Percentiles rank a stretch among this genome's conserved stretches.
These are phyloP conservation scores for Lucinisca nassula DNA, from an alignment of 2,888 invertebrate genomes.

Conservation along the genomic window DNA sequence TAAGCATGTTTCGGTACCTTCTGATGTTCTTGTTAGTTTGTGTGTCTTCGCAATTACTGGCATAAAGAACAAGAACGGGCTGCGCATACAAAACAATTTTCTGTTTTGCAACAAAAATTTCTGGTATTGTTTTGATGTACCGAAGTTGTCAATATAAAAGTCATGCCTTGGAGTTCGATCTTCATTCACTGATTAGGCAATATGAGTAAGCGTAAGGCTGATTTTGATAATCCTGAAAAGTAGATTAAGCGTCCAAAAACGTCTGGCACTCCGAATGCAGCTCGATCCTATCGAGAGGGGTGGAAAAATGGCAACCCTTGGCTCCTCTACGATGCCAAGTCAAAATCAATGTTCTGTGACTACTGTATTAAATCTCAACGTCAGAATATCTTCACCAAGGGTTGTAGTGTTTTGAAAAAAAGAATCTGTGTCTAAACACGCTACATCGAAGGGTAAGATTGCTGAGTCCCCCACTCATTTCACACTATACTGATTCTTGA, in stretches of 20 bases:
- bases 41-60: neutral
- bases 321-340: neutral
- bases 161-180: neutral
- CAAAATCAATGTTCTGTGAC: neutral
- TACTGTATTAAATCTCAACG: neutral
- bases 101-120: neutral
- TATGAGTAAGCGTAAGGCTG: neutral
- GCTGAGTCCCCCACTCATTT: too few relatives aligned
- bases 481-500: too few relatives aligned
- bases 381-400: neutral
- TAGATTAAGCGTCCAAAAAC: too few relatives aligned
- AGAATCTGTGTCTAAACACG: neutral
- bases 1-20: neutral
- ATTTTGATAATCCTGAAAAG: neutral
- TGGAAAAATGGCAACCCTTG: neutral
- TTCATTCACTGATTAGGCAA: neutral
- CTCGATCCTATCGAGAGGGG: neutral
- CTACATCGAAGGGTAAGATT: neutral
- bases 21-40: neutral
- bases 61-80: neutral
- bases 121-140: neutral
- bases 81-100: neutral
- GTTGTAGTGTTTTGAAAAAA: neutral
- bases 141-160: neutral
- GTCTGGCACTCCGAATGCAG: too few relatives aligned